phyloP scores from a whole-genome alignment of 2,888 invertebrate genomes.

The Sympetrum striolatum region DNA sequence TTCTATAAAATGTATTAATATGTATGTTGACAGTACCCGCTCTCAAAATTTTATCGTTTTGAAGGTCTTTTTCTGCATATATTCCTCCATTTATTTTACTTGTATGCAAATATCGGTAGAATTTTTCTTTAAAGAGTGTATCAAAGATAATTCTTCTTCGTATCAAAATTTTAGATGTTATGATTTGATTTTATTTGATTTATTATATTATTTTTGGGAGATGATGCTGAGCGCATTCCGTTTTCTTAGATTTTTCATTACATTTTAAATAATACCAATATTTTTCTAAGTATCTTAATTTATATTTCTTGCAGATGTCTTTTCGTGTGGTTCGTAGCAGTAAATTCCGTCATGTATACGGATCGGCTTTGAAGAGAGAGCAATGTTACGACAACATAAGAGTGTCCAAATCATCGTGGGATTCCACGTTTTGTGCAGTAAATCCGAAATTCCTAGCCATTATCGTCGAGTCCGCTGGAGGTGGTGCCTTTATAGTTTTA shows the following conservation, averaged over 20 bases:
- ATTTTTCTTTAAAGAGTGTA: neutral
- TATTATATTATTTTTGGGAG: neutral
- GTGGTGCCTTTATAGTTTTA: constrained; percentile 93
- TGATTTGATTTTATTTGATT: neutral
- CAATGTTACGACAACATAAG: constrained; percentile 97
- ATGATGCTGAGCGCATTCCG: neutral
- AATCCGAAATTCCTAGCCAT: constrained; percentile 98
- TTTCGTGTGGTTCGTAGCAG: constrained; percentile 96
- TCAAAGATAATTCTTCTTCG: neutral
- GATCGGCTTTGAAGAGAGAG: constrained; percentile 90
- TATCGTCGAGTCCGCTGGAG: constrained; percentile 95
- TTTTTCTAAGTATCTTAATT: neutral
- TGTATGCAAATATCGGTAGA: neutral
- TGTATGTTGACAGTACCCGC: constrained; percentile 18
- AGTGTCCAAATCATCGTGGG: constrained; percentile 98
- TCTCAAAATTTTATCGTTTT: neutral
- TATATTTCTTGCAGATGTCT: constrained; percentile 69
- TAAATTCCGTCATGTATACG: constrained; percentile 97
- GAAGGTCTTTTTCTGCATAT: neutral
- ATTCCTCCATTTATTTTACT: neutral
- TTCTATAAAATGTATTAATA: constrained; percentile 7
- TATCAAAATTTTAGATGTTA: neutral
- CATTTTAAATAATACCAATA: neutral
- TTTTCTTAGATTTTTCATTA: neutral
- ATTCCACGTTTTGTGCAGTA: constrained; percentile 97